Conservation (phyloP, 2,888 invertebrate species). For the Pseudoips prasinana region DNA sequence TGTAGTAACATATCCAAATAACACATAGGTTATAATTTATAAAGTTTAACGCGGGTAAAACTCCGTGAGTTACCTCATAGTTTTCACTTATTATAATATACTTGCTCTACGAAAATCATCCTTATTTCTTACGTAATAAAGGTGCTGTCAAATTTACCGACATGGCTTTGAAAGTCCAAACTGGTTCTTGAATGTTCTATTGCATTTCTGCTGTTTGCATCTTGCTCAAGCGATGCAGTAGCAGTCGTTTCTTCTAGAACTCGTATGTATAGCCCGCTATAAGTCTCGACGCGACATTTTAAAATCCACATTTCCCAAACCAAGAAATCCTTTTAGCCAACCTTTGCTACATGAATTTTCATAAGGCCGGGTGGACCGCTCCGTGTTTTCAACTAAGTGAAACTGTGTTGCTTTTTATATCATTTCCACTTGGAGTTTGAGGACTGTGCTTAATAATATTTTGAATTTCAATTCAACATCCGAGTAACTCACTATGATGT, state of each 20-base stretch:
- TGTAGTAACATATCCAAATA: no score
- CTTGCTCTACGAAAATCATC: no score
- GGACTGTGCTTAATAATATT: no score
- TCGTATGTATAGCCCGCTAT: slow-evolving; percentile 22
- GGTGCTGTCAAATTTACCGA: no score
- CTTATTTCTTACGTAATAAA: no score
- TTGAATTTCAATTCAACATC: no score
- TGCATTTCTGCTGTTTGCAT: slow-evolving; percentile 17
- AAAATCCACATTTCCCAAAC: slow-evolving; percentile 35
- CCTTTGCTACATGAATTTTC: slow-evolving; percentile 36
- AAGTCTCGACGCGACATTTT: slow-evolving; percentile 34
- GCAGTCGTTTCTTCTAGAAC: slow-evolving; percentile 24
- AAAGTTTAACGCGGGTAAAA: no score
- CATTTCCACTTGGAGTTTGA: no score
- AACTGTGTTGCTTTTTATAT: slow-evolving; percentile 18
- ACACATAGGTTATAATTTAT: no score
- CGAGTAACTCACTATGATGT: no score
- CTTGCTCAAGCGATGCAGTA: slow-evolving; percentile 20
- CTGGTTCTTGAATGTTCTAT: slow-evolving; percentile 17
- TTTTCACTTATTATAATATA: no score
- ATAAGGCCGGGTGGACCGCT: slow-evolving; percentile 27
- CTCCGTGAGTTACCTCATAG: no score
- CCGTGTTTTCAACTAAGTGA: slow-evolving; percentile 24
- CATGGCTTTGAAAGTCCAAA: slow-evolving; percentile 10
- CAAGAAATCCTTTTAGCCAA: slow-evolving; percentile 38